Percentiles rank a stretch among this genome's conserved stretches.
These are phyloP conservation scores for Lasaia peninsularis DNA, from an alignment of 1,140 invertebrate genomes.

Conservation along the genomic window DNA sequence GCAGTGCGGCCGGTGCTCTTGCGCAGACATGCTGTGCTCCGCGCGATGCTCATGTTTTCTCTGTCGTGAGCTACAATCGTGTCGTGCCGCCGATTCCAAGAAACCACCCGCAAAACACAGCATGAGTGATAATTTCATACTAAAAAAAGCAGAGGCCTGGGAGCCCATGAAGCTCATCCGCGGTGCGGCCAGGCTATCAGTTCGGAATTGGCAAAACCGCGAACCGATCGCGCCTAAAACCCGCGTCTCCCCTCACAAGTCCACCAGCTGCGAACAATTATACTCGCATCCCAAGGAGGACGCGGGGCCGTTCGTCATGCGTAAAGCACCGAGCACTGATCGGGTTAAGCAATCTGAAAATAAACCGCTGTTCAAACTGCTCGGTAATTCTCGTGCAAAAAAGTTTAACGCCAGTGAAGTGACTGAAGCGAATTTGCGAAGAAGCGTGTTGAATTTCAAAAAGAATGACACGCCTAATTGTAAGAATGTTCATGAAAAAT, in stretches of 20 bases:
- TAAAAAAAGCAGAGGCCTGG: slow-evolving; percentile 78
- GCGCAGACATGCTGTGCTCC: slow-evolving; percentile 73
- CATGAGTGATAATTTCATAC: slow-evolving; percentile 78
- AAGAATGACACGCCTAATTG: slow-evolving; percentile 56
- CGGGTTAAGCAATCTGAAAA: slow-evolving; percentile 62
- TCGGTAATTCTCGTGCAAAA: slow-evolving; percentile 62
- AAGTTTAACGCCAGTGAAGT: slow-evolving; percentile 54
- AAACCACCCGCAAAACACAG: slow-evolving; percentile 60
- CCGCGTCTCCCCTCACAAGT: slow-evolving; percentile 60
- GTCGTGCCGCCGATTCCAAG: slow-evolving; percentile 58
- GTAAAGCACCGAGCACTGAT: slow-evolving; percentile 68
- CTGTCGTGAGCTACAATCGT: slow-evolving; percentile 78
- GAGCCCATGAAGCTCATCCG: slow-evolving; percentile 76
- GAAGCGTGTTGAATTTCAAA: slow-evolving; percentile 63
- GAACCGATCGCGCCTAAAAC: slow-evolving; percentile 55
- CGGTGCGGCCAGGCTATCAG: slow-evolving; percentile 70
- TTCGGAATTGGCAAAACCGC: slow-evolving; percentile 69
- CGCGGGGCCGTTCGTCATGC: slow-evolving; percentile 57
- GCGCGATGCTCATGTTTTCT: slow-evolving; percentile 79
- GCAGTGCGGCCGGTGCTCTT: slow-evolving; percentile 60
- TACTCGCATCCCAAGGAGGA: slow-evolving; percentile 67
- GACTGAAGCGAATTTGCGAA: slow-evolving; percentile 52
- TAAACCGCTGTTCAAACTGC: slow-evolving; percentile 67
- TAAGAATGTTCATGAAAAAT: slow-evolving; percentile 69
- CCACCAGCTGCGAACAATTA: slow-evolving; percentile 74